A percentile compares a stretch with the other conserved stretches of the same genome.
phyloP scores from a whole-genome alignment of 2,888 invertebrate genomes.

The Globia sparganii region DNA sequence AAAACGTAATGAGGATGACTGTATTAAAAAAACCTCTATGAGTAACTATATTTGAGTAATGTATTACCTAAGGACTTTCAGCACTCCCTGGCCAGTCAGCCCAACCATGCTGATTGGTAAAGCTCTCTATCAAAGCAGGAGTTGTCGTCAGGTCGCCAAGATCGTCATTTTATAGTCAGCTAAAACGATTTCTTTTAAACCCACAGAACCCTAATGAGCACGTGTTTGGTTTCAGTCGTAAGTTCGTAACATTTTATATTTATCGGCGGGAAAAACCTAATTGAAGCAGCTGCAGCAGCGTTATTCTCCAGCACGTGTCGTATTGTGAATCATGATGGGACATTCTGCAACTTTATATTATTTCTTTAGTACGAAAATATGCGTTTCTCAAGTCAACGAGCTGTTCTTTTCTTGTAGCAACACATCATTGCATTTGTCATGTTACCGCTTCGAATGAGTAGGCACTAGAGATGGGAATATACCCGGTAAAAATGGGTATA shows the following conservation, averaged over 20 bases:
- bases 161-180: background rate
- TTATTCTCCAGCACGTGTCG: slow-evolving; percentile 31
- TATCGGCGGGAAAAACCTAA: slow-evolving; percentile 57
- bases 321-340: slow-evolving; percentile 37
- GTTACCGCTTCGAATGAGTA: slow-evolving; percentile 13
- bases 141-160: background rate
- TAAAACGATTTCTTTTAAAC: background rate
- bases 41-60: background rate
- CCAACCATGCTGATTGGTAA: background rate
- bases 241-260: slow-evolving; percentile 52
- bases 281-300: slow-evolving; percentile 29
- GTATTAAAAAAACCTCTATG: background rate
- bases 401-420: slow-evolving; percentile 26
- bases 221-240: slow-evolving; percentile 37
- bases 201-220: slow-evolving; percentile 51
- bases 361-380: slow-evolving; percentile 1
- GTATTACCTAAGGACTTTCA: too few species aligned
- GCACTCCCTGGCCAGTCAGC: background rate
- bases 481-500: too few species aligned
- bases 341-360: slow-evolving; percentile 24
- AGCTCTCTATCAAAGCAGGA: background rate
- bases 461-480: too few species aligned
- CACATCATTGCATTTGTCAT: slow-evolving; percentile 9
- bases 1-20: too few species aligned
- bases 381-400: background rate